Evolutionary conservation across 2,888 invertebrate species (phyloP), one percentile per base, ranked within the genome.

Genomic region (Tetheella fluctuosa): DNA sequence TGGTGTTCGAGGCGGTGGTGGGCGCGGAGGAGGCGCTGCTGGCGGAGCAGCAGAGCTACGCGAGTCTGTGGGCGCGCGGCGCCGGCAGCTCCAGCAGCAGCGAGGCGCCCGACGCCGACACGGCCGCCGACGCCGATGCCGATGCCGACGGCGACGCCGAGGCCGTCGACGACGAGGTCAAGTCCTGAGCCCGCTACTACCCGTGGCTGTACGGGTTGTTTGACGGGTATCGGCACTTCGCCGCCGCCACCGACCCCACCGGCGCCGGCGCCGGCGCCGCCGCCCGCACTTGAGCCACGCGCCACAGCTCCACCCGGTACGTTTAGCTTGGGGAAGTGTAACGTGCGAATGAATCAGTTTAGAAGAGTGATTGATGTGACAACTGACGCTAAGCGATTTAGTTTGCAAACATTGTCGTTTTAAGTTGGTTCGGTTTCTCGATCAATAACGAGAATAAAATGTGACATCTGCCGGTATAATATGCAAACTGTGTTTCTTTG

Each of bases 41-140:
- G 57, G 87, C 88, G 15, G 90, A 91, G 77, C 91, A 91, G 78
- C 88, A 86, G 79, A 86, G 72, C 77, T 91, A 89, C 82, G 90
- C 91, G 48, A 82, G 83, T 68, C 74, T 89, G 78, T 90, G 90
- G 91, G 86, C 89, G 64, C 82, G 77, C 59, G 82, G 66, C 74
- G 75, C 67, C 77, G 76, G 37, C 42, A 48, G 42, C 42, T 48
- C 42, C 42, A 74, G 74, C 71, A 81, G 82, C 83, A 81, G 83
- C 74, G 80, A 79, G 55, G 80, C 73, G 23, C 75, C 64, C 52
- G 72, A 64, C 64, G 17, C 17, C 20, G 42, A 20, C 8, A 20
- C 7, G 6, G 42, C 17, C 17, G 42, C 7, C 20, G 17, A 8
- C n/a, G 42, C 1, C 7, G 42, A 42, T 10, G 42, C 17, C 6